Evolutionary conservation across 2,113 vertebrate genomes (phyloP).

Genomic region (Meles meles): DNA sequence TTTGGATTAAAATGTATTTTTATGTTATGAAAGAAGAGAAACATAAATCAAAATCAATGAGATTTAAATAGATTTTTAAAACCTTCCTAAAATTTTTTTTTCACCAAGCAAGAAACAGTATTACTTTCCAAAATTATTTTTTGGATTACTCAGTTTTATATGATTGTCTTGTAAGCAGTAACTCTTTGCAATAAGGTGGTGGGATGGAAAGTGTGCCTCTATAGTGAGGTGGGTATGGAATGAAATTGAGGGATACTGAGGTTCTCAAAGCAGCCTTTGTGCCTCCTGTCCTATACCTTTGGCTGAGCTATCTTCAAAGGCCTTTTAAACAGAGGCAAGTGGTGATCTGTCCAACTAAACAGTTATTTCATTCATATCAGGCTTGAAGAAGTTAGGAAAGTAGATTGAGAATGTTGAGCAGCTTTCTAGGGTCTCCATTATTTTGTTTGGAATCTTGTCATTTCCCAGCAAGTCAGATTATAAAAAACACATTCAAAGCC

Average conservation of each 20-base stretch:
- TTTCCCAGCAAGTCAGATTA: constrained; percentile 2
- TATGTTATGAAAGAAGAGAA: background rate
- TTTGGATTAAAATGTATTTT: constrained; percentile 54
- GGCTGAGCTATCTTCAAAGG: background rate
- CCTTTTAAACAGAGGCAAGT: background rate
- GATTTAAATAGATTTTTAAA: too few species aligned
- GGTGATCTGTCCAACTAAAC: background rate
- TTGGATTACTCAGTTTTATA: background rate
- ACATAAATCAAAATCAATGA: background rate
- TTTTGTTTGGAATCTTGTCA: constrained; percentile 36
- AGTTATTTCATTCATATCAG: background rate
- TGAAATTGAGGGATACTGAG: background rate
- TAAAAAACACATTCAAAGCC: constrained; percentile 5
- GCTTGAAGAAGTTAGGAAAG: background rate
- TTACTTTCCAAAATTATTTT: background rate
- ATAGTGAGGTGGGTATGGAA: too few species aligned
- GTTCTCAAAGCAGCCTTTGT: background rate
- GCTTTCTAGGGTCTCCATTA: background rate
- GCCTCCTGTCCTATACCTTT: background rate
- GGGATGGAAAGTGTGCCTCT: background rate
- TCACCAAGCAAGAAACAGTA: background rate
- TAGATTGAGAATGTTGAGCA: background rate
- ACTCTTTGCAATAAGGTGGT: background rate
- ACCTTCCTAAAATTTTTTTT: constrained; percentile 36
- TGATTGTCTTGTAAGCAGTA: background rate